Base-by-base conservation (phyloP, 2,113 vertebrate species). In the Rhynchopsitta pachyrhyncha region DNA sequence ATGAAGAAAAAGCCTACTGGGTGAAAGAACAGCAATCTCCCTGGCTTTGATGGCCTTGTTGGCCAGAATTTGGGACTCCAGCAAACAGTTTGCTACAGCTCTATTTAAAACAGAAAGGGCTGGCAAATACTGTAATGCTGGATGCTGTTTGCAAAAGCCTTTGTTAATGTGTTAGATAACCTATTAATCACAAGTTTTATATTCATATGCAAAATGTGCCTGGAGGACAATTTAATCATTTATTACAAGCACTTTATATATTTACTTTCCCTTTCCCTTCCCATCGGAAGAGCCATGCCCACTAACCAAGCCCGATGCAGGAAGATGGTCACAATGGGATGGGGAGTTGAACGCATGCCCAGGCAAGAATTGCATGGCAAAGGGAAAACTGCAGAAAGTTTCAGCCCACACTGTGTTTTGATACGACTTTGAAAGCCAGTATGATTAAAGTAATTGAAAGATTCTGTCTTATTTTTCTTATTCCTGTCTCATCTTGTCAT, bases 101-200 rank as follows among this genome's bases (percentile, higher is more conserved):
- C 75, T 81, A 92, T 96, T 96, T 53, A 89, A 91, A 97, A 55
- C 47, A 59, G 83, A 96, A 97, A 80, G 50, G 73, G 88, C 92
- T 97, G 88, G 90, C 86, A 96, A 55, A 68, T 64, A 28, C 66
- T 70, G 44, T 24, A 4, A 18, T 27, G 92, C 53, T 57, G 77
- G 66, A 66, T 33, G 49, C 53, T 39, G 79, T 75, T 95, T 76
- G 85, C 91, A 24, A 90, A 27, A 69, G 89, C 83, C 78, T 90
- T 96, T 75, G 82, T 84, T 95, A 97, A 81, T 69, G 78, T 18
- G 24, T 53, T 94, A 96, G 80, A 81, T 96, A 83, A 93, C 80
- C 87, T 82, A 95, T 97, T 97, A 98, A 96, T 94, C 95, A 73
- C 88, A 96, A 96, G 80, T 95, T 90, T 89, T 44, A 96, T 88